Evolutionary conservation across 2,113 vertebrate species (phyloP).

Genomic region (Ailurus styani): DNA sequence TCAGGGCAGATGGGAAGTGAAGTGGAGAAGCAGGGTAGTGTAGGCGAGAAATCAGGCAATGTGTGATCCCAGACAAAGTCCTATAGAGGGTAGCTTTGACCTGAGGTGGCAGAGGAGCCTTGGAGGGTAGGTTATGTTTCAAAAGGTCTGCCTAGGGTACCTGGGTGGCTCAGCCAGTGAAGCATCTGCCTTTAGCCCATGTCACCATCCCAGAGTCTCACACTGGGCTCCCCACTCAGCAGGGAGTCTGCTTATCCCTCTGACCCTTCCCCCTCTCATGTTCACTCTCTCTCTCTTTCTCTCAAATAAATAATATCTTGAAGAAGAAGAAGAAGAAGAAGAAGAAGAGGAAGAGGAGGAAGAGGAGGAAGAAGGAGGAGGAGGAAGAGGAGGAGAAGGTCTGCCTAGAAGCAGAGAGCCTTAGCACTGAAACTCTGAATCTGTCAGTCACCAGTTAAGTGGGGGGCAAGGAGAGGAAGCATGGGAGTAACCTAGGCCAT

Average conservation of each 20-base stretch:
- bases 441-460: not conserved
- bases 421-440: not conserved
- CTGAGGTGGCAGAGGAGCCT: not conserved
- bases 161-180: too few relatives aligned
- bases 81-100: not conserved
- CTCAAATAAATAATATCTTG: too few relatives aligned
- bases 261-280: too few relatives aligned
- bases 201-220: too few relatives aligned
- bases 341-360: not conserved
- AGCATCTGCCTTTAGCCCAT: too few relatives aligned
- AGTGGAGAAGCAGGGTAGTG: not conserved
- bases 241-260: too few relatives aligned
- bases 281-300: too few relatives aligned
- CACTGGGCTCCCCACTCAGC: too few relatives aligned
- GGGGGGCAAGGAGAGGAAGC: not conserved
- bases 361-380: too few relatives aligned
- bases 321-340: not conserved
- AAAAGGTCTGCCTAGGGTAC: not conserved
- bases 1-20: not conserved
- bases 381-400: not conserved
- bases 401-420: not conserved
- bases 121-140: not conserved
- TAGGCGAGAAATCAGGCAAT: not conserved
- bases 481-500: too few relatives aligned
- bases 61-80: not conserved